Percentiles rank a stretch among this genome's conserved stretches.
Conservation (phyloP, 2,888 invertebrate species). For the Encarsia formosa region DNA sequence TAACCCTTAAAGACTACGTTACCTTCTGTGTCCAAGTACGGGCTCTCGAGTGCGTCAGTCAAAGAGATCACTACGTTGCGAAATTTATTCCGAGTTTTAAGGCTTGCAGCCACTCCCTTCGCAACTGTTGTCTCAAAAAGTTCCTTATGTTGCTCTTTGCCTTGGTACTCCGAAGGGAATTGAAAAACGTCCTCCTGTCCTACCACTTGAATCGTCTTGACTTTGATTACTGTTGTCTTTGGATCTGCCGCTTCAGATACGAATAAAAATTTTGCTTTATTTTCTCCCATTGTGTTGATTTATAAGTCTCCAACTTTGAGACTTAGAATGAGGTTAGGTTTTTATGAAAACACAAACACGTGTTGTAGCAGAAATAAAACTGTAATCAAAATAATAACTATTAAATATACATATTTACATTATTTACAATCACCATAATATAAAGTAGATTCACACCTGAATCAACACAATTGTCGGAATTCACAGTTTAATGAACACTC, state of each 20-base stretch:
- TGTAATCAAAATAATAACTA: too few species aligned
- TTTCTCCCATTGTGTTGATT: background rate
- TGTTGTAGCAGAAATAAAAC: too few species aligned
- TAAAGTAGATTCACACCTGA: too few species aligned
- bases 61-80: conserved; percentile 27
- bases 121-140: conserved; percentile 20
- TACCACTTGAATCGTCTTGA: conserved; percentile 1
- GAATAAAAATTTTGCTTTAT: background rate
- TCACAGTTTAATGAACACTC: too few species aligned
- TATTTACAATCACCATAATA: too few species aligned
- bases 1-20: conserved; percentile 26
- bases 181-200: background rate
- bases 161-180: conserved; percentile 16
- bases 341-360: too few species aligned
- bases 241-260: background rate
- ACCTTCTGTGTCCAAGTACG: conserved; percentile 28
- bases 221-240: background rate
- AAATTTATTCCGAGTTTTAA: conserved; percentile 27
- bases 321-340: too few species aligned
- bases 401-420: too few species aligned
- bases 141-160: conserved; percentile 15
- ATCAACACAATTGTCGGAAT: too few species aligned
- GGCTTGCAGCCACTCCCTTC: conserved; percentile 21
- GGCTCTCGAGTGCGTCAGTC: conserved; percentile 8
- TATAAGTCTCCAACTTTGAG: too few species aligned